A percentile compares a stretch with the other conserved stretches of the same genome.
Evolutionary conservation across 2,113 vertebrate genomes (phyloP).

Genomic region (Ictalurus furcatus): DNA sequence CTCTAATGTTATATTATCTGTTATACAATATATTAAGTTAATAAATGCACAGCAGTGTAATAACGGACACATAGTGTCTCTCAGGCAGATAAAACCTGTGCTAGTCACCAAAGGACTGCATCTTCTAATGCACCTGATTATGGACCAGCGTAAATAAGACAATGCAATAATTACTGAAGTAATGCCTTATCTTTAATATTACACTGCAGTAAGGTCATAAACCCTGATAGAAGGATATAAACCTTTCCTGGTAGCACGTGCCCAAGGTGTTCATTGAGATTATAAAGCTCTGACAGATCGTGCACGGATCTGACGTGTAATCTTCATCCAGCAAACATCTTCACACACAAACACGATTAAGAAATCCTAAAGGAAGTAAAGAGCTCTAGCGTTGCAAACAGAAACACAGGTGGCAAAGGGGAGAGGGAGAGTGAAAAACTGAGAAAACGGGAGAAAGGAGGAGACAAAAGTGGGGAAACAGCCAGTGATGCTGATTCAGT

Average conservation of each 20-base stretch:
- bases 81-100: not conserved
- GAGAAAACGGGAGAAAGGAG: not conserved
- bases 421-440: not conserved
- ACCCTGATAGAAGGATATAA: slow-evolving; percentile 1
- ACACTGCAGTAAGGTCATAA: not conserved
- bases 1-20: not conserved
- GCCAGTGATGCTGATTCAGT: not conserved
- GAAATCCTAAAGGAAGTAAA: not conserved
- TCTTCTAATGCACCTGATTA: not conserved
- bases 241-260: not conserved
- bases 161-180: not conserved
- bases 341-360: not conserved
- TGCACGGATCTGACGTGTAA: not conserved
- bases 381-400: not conserved
- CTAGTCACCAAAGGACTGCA: not conserved
- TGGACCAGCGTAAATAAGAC: not conserved
- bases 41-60: not conserved
- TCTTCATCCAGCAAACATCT: not conserved
- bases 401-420: too few species aligned
- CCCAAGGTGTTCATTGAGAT: not conserved
- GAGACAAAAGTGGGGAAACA: not conserved
- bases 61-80: not conserved
- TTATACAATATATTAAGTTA: not conserved
- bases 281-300: not conserved
- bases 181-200: not conserved